Conservation (phyloP, 1,140 invertebrate species). For the Alviniconcha marisindica region DNA sequence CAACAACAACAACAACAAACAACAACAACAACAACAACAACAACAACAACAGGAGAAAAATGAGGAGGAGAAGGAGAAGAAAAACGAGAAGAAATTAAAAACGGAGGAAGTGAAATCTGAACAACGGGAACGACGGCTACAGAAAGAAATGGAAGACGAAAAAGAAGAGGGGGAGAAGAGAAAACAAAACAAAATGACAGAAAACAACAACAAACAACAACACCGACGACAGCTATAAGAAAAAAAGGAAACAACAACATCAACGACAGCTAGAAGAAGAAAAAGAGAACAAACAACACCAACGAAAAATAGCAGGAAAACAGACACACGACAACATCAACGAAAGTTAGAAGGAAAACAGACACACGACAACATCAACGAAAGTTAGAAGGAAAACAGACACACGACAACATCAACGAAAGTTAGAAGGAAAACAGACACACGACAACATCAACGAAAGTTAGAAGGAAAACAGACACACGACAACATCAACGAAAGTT, state of each 20-base stretch:
- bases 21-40: neutral
- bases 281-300: neutral
- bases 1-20: neutral
- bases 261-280: neutral
- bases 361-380: no score
- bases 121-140: no score
- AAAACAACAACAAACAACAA: neutral
- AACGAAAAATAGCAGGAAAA: neutral
- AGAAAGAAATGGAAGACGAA: no score
- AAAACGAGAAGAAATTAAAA: no score
- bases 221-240: neutral
- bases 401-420: no score
- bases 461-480: neutral
- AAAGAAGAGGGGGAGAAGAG: no score
- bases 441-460: neutral
- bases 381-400: no score
- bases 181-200: neutral
- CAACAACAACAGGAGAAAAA: neutral
- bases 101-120: no score
- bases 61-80: neutral
- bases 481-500: no score
- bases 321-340: no score
- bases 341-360: no score
- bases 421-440: no score
- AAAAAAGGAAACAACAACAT: neutral